Evolutionary conservation across 2,797 vertebrate genomes (phyloP).

Genomic region (Lycodopsis pacificus): DNA sequence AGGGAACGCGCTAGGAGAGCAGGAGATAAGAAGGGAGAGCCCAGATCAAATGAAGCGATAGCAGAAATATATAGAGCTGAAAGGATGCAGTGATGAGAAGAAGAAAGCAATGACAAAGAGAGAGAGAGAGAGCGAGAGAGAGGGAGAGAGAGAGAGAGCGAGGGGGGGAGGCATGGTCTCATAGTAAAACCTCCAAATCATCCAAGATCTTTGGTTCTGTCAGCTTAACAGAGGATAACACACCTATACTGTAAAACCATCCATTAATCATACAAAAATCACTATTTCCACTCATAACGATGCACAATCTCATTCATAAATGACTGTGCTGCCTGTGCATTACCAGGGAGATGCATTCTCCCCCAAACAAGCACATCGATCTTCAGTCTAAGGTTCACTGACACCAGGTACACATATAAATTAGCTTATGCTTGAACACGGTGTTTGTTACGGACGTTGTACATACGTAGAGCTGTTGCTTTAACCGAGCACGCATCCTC

Average conservation of each 20-base stretch:
- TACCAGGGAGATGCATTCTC: constrained; percentile 10
- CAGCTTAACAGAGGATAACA: constrained; percentile 24
- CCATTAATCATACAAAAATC: constrained; percentile 46
- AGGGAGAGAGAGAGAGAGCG: constrained; percentile 1
- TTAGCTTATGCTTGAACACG: constrained; percentile 5
- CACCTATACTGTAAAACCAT: constrained; percentile 1
- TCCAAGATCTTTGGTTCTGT: constrained; percentile 40
- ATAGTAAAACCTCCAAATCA: constrained; percentile 37
- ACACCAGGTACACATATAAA: constrained; percentile 14
- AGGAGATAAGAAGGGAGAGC: constrained; percentile 70
- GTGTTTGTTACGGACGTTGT: constrained; percentile 28
- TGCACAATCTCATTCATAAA: constrained; percentile 15
- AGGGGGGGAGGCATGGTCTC: not conserved
- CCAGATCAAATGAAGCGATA: constrained; percentile 71
- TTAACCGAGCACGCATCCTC: not conserved
- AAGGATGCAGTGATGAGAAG: constrained; percentile 51
- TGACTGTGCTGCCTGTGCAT: constrained; percentile 25
- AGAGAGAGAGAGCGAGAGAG: constrained; percentile 16
- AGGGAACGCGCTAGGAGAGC: constrained; percentile 53
- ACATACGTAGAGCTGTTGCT: not conserved
- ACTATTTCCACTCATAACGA: constrained; percentile 21
- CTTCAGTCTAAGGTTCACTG: constrained; percentile 9
- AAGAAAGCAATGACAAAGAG: constrained; percentile 41
- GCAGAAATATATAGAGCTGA: constrained; percentile 65
- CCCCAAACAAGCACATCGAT: constrained; percentile 41